Percentiles rank a stretch among this genome's conserved stretches.
Evolutionary conservation across 2,797 vertebrate species (phyloP).

Genomic region (Pelodytes ibericus): DNA sequence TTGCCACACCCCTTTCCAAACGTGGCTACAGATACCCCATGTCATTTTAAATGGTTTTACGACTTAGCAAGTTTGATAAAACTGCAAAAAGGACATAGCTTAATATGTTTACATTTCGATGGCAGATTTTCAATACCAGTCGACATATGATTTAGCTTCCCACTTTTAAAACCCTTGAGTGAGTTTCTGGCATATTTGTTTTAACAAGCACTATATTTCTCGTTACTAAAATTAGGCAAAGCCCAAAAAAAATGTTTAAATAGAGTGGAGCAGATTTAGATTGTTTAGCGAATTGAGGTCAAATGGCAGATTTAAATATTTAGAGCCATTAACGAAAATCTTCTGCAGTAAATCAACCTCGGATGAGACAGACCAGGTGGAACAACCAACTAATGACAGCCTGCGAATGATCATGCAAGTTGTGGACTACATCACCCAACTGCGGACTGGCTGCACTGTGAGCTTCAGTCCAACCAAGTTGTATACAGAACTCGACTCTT

Average conservation of each 20-base stretch:
- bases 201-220: not conserved
- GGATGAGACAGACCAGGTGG: not conserved
- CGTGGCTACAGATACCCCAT: too few relatives aligned
- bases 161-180: not conserved
- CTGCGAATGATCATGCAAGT: too few relatives aligned
- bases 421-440: too few relatives aligned
- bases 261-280: not conserved
- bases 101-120: not conserved
- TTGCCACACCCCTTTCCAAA: too few relatives aligned
- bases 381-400: too few relatives aligned
- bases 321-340: constrained; percentile 2
- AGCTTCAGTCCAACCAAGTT: too few relatives aligned
- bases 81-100: too few relatives aligned
- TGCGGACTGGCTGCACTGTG: too few relatives aligned
- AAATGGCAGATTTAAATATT: not conserved
- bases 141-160: not conserved
- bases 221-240: not conserved
- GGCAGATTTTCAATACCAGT: not conserved
- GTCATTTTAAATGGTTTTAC: too few relatives aligned
- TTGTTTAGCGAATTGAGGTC: constrained; percentile 12
- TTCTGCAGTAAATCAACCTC: not conserved
- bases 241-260: not conserved
- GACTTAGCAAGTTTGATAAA: too few relatives aligned
- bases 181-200: not conserved
- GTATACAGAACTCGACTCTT: too few relatives aligned